Evolutionary conservation across 2,113 vertebrate species (phyloP).

Genomic region (Penelope pileata): DNA sequence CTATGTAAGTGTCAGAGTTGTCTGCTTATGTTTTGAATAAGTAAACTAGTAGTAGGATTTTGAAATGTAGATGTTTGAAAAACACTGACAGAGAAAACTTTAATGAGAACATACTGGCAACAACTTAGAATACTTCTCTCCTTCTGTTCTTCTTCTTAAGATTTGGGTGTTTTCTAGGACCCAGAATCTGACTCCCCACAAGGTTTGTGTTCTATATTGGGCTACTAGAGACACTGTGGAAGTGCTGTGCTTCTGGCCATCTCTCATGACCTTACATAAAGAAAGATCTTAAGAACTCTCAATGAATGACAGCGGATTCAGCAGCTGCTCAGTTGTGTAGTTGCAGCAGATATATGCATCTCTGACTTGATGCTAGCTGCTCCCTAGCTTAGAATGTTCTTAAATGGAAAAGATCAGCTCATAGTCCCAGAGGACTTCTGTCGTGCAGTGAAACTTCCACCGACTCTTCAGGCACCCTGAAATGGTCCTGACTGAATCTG

Average conservation of each 20-base stretch:
- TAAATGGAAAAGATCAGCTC: background rate
- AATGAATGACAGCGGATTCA: background rate
- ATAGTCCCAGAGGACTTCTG: background rate
- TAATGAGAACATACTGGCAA: background rate
- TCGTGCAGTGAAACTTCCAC: background rate
- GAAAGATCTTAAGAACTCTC: no score
- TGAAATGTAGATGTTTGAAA: background rate
- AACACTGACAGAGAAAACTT: background rate
- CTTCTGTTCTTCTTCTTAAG: background rate
- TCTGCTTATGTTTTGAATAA: background rate
- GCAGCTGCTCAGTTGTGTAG: background rate
- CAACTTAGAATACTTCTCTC: fast-evolving
- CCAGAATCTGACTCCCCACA: background rate
- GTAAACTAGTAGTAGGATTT: background rate
- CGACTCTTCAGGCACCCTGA: background rate
- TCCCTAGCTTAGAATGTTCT: background rate
- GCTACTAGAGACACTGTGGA: fast-evolving
- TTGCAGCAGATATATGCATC: background rate
- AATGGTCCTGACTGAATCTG: background rate
- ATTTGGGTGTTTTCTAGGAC: background rate
- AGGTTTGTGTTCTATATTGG: background rate
- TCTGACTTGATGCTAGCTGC: background rate
- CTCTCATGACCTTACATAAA: background rate
- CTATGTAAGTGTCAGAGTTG: background rate
- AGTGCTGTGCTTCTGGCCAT: background rate